Base-by-base conservation (phyloP, 2,797 vertebrate species). In the Enteromius fasciolatus region DNA sequence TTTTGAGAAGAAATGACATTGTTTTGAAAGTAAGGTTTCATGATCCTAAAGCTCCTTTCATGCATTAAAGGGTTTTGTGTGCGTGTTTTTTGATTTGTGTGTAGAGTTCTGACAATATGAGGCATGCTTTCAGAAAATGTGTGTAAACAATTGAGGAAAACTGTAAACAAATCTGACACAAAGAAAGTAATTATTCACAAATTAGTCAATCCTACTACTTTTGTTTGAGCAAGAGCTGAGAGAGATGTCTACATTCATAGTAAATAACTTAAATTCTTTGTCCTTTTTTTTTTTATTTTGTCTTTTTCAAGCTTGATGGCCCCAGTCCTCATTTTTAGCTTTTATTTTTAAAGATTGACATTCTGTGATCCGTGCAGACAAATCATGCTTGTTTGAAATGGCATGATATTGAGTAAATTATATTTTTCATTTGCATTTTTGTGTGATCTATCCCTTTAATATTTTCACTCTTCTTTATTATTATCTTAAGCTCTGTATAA, bases 381-480 rank as follows among this genome's bases (percentile, higher is more conserved):
- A 36, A 33, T 5, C 33, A 20, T 39, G 64, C 3, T 67, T 20
- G 18, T 66, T 67, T 67, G 33, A 33, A 39, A 67, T 20, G 3
- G 2, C 33, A 3, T 28, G 17, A 72, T 25, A 11, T 6, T 36
- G 31, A 75, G 20, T 39, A 39, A 17, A 57, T 57, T 8, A 44
- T 68, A 11, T 20, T 39, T 67, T 39, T 20, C 33, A 39, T 23
- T 57, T 9, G 3, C 0, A n/a, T 15, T 9, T 74, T 36, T 39
- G 31, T 23, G 52, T 39, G 50, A 75, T 23, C 72, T 75, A 57
- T 23, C 50, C 20, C 50, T 75, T 39, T 75, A 41, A 46, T 11
- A 1, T 46, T 74, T 64, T 41, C n/a, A 46, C 17, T 61, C 7
- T 81, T 74, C 4, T 25, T 67, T 75, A 74, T 50, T 41, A 52